phyloP scores from a whole-genome alignment of 92 coral and sea anemone genomes.

The Porites cylindrica region DNA sequence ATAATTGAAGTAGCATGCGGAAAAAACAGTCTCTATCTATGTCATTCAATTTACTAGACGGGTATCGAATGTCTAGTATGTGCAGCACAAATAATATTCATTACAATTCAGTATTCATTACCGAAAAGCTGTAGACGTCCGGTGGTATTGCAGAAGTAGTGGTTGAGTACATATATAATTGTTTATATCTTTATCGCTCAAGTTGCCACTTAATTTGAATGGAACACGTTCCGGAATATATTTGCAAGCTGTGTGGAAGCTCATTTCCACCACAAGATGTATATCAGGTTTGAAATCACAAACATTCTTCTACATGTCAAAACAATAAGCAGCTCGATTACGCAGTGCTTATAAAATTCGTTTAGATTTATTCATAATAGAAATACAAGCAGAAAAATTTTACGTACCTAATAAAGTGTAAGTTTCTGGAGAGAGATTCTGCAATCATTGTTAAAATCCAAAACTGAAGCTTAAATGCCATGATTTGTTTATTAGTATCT shows the following conservation, averaged over 20 bases:
- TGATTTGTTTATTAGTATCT: too few species aligned
- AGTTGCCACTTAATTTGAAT: conserved; percentile 21
- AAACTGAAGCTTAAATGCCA: too few species aligned
- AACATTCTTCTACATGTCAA: conserved; percentile 21
- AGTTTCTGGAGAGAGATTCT: too few species aligned
- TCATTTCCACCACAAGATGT: conserved; percentile 24
- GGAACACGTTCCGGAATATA: conserved; percentile 45
- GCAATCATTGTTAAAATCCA: too few species aligned
- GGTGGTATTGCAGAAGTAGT: not conserved
- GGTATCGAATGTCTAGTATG: conserved; percentile 45
- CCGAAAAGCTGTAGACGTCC: not conserved
- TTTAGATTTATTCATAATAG: too few species aligned
- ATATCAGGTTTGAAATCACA: conserved; percentile 47
- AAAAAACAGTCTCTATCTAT: not conserved
- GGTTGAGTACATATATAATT: not conserved
- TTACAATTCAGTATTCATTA: conserved; percentile 34
- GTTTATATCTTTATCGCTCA: conserved; percentile 6
- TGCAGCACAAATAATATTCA: not conserved
- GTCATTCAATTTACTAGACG: conserved; percentile 20
- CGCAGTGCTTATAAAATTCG: too few species aligned
- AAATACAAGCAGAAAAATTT: too few species aligned
- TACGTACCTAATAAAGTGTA: too few species aligned
- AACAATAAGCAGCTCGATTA: not conserved
- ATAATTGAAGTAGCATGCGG: conserved; percentile 1
- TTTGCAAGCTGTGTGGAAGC: conserved; percentile 56